These are phyloP conservation scores for Danio albolineatus DNA, from an alignment of 2,797 vertebrate genomes.

Conservation along the genomic window DNA sequence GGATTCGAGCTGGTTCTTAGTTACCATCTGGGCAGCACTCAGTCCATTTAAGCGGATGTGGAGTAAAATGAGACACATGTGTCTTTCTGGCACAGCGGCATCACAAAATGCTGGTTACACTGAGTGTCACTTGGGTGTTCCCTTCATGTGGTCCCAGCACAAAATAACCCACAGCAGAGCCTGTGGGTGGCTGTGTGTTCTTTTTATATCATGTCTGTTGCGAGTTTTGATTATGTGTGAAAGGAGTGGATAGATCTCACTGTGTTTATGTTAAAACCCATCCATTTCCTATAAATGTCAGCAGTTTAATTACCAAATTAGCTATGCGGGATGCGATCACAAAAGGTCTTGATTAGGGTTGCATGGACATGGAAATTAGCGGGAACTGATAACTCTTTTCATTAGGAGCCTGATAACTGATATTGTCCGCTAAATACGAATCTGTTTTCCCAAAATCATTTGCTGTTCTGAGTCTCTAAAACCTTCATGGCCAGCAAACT, in stretches of 20 bases:
- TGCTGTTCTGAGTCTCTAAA: too few species aligned
- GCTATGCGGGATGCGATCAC: constrained; percentile 49
- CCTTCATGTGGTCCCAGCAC: constrained; percentile 73
- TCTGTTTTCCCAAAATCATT: too few species aligned
- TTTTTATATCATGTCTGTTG: constrained; percentile 69
- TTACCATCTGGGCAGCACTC: constrained; percentile 61
- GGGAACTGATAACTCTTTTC: too few species aligned
- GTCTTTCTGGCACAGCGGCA: constrained; percentile 60
- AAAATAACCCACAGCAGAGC: constrained; percentile 70
- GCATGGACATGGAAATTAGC: too few species aligned
- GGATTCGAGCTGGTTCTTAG: constrained; percentile 39
- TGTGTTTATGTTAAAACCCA: constrained; percentile 68
- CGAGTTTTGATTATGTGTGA: constrained; percentile 68
- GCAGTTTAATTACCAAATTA: constrained; percentile 47
- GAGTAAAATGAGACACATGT: constrained; percentile 54
- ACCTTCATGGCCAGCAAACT: too few species aligned
- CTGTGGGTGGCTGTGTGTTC: constrained; percentile 52
- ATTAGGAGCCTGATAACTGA: too few species aligned
- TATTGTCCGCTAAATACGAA: too few species aligned
- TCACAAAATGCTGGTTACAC: constrained; percentile 62
- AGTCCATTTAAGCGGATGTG: constrained; percentile 66
- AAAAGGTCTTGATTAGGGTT: too few species aligned
- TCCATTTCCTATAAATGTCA: constrained; percentile 54
- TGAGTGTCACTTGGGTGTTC: constrained; percentile 72
- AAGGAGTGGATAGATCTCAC: constrained; percentile 72